Conservation (phyloP, 2,797 vertebrate species). For the Pristis pectinata region DNA sequence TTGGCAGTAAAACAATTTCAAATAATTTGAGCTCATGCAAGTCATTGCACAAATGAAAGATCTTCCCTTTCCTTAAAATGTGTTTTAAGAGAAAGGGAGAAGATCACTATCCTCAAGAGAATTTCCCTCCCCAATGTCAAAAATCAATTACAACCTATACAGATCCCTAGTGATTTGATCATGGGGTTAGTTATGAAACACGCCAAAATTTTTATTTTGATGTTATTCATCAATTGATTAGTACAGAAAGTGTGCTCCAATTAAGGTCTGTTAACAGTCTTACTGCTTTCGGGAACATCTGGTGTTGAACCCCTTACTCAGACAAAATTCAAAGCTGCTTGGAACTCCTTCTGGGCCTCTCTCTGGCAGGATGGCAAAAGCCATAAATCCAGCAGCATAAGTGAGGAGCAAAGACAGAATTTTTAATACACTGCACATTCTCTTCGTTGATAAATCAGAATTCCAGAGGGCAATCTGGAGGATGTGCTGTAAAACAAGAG, state of each 20-base stretch:
- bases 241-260: background rate
- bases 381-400: background rate
- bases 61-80: background rate
- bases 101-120: background rate
- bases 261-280: background rate
- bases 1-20: background rate
- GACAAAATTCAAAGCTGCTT: background rate
- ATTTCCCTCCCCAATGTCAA: background rate
- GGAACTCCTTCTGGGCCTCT: background rate
- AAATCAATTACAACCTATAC: background rate
- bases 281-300: background rate
- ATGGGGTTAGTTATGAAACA: background rate
- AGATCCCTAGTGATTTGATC: background rate
- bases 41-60: background rate
- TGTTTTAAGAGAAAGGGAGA: background rate
- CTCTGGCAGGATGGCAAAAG: background rate
- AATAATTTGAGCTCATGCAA: background rate
- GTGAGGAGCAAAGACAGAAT: background rate
- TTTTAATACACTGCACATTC: background rate
- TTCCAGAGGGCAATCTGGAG: background rate
- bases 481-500: constrained; percentile 3
- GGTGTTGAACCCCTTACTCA: background rate
- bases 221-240: background rate
- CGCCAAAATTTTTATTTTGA: background rate
- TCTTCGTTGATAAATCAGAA: background rate